Conservation (phyloP, 1,140 invertebrate genomes). For the Cydia pomonella region DNA sequence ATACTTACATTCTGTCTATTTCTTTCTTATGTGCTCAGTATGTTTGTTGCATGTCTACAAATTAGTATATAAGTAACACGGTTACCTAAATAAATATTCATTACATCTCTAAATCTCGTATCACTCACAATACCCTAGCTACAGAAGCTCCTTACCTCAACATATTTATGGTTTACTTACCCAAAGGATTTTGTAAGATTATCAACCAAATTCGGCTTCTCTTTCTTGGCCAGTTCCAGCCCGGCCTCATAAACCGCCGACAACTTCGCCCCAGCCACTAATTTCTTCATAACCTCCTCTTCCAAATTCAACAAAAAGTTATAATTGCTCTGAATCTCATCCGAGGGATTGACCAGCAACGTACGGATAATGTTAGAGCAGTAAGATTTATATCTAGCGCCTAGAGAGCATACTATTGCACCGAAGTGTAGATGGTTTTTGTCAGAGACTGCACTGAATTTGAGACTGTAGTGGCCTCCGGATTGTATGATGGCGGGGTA, state of each 20-base stretch:
- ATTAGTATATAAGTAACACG: too few species aligned
- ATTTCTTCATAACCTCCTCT: slow-evolving; percentile 93
- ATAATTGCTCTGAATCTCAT: slow-evolving; percentile 92
- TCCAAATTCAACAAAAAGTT: slow-evolving; percentile 96
- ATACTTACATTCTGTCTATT: too few species aligned
- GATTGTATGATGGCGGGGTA: slow-evolving; percentile 99
- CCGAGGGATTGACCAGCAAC: slow-evolving; percentile 97
- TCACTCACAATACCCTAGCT: too few species aligned
- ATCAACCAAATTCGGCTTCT: slow-evolving; percentile 92
- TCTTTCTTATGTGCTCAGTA: too few species aligned
- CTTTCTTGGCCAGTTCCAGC: slow-evolving; percentile 91
- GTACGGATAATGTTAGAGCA: slow-evolving; percentile 99
- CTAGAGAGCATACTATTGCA: slow-evolving; percentile 96
- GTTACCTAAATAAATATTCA: too few species aligned
- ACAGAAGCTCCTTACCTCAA: too few species aligned
- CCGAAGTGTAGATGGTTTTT: slow-evolving; percentile 98
- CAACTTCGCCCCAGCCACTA: slow-evolving; percentile 92
- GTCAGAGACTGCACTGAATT: slow-evolving; percentile 97
- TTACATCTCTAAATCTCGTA: too few species aligned
- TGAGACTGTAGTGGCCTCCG: slow-evolving; percentile 97
- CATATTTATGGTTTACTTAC: slow-evolving; percentile 49
- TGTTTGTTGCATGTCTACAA: too few species aligned
- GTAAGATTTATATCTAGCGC: slow-evolving; percentile 97
- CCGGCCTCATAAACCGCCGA: slow-evolving; percentile 94
- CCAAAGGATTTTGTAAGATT: slow-evolving; percentile 97